These are phyloP conservation scores for Bombyx huttoni DNA, from an alignment of 2,888 invertebrate species.

Conservation along the genomic window DNA sequence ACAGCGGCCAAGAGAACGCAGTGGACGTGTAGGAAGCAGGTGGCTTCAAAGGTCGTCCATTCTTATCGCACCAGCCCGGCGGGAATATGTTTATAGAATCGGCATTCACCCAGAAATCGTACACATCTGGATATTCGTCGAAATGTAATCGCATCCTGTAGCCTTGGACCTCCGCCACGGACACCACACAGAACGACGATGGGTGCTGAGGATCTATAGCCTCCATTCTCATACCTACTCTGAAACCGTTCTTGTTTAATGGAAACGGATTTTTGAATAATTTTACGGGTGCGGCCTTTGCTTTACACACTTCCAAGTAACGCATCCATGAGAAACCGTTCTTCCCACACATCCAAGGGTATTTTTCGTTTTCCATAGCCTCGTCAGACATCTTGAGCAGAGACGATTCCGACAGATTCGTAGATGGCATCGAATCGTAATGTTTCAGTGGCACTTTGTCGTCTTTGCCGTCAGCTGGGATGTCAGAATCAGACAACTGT, in stretches of 20 bases:
- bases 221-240: slow-evolving; percentile 91
- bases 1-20: slow-evolving; percentile 87
- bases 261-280: slow-evolving; percentile 87
- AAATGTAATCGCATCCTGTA: slow-evolving; percentile 90
- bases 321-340: slow-evolving; percentile 84
- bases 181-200: slow-evolving; percentile 89
- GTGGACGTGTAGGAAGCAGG: slow-evolving; percentile 77
- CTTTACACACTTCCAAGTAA: slow-evolving; percentile 81
- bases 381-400: slow-evolving; percentile 42
- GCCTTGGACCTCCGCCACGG: slow-evolving; percentile 86
- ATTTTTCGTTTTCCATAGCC: slow-evolving; percentile 56
- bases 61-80: slow-evolving; percentile 93
- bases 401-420: slow-evolving; percentile 27
- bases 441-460: slow-evolving; percentile 31
- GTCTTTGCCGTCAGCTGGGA: slow-evolving; percentile 28
- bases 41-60: slow-evolving; percentile 82
- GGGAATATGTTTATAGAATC: slow-evolving; percentile 94
- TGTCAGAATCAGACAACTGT: slow-evolving; percentile 41
- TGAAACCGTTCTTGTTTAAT: slow-evolving; percentile 80
- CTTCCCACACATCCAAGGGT: slow-evolving; percentile 80
- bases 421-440: slow-evolving; percentile 28
- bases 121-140: slow-evolving; percentile 89
- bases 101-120: slow-evolving; percentile 95
- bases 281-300: slow-evolving; percentile 81
- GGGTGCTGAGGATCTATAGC: slow-evolving; percentile 95